These are phyloP conservation scores for Cheilosia pagana DNA, from an alignment of 2,888 invertebrate species.

Conservation along the genomic window DNA sequence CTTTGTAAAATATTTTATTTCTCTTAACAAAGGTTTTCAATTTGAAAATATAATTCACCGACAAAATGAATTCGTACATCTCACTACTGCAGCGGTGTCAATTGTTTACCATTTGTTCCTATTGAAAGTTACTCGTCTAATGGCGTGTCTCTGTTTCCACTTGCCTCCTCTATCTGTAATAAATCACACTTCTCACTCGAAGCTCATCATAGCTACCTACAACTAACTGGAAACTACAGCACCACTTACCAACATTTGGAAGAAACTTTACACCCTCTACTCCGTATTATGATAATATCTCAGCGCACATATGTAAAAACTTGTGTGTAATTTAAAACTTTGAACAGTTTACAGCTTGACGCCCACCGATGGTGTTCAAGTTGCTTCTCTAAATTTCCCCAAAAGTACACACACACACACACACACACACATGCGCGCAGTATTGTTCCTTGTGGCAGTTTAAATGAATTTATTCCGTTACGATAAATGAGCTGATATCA, in stretches of 20 bases:
- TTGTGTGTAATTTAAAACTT: conserved; percentile 46
- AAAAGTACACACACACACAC: neutral
- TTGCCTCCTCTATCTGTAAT: too few relatives aligned
- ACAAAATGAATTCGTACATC: too few relatives aligned
- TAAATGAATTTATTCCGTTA: conserved; percentile 70
- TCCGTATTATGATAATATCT: conserved; percentile 17
- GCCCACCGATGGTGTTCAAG: conserved; percentile 58
- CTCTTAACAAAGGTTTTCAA: too few relatives aligned
- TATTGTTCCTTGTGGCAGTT: conserved; percentile 68
- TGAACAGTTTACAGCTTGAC: conserved; percentile 67
- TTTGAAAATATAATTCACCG: too few relatives aligned
- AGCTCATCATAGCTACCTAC: too few relatives aligned
- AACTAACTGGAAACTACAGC: too few relatives aligned
- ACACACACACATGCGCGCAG: conserved; percentile 27
- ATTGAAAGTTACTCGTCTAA: too few relatives aligned
- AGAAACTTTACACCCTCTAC: neutral
- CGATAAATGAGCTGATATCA: conserved; percentile 74
- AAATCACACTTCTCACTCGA: too few relatives aligned
- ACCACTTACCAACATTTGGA: neutral
- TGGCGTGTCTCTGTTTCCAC: too few relatives aligned
- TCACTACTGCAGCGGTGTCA: too few relatives aligned
- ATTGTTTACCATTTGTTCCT: too few relatives aligned
- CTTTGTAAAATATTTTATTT: too few relatives aligned
- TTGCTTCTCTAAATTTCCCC: conserved; percentile 22
- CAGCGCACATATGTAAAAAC: neutral